Base-by-base conservation (phyloP, 2,888 invertebrate species). In the Nomada flava region DNA sequence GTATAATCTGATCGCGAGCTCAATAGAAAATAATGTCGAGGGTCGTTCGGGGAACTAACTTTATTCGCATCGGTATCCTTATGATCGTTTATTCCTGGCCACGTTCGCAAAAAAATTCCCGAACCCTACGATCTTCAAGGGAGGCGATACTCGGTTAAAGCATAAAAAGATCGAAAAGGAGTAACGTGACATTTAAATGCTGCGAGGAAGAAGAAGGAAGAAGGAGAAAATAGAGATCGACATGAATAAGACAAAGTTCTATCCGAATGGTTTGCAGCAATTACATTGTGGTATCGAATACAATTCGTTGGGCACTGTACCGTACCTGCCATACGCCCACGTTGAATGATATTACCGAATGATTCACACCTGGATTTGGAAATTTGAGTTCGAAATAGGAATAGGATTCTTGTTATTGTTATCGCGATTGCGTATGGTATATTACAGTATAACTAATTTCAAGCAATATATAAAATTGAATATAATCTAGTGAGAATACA, bases 1-100 rank as follows among this genome's bases (percentile, higher is more conserved):
- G 50, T 55, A 79, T 79, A 78, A 84, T 63, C 76, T 71, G 76
- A 79, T 74, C 63, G 69, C 26, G 57, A 26, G 23, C 57, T 53
- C 59, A 29, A 7, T 18, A 26, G 47, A 20, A 55, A 55, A 70
- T 67, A 65, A 77, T 23, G 29, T 62, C n/a, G 55, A 23, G 36
- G 18, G 11, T 76, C 55, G 70, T 55, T 52, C 15, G 4, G 1
- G 47, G 44, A 23, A 62, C 13, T 18, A 63, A 70, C 53, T 70
- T 47, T n/a, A 44, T 23, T 36, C 60, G 11, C 36, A 26, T 18
- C 13, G 7, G 20, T 26, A 42, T 55, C 29, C 13, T 13, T 15
- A 52, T 62, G 55, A 69, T 69, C 62, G 69, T 69, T 76, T 62
- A 69, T 63, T 76, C 26, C 62, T 18, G 29, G 20, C 55, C 3